Evolutionary conservation across 2,888 invertebrate genomes (phyloP), one percentile per base, ranked within the genome.

Genomic region (Pseudococcus jackbeardsleyi): DNA sequence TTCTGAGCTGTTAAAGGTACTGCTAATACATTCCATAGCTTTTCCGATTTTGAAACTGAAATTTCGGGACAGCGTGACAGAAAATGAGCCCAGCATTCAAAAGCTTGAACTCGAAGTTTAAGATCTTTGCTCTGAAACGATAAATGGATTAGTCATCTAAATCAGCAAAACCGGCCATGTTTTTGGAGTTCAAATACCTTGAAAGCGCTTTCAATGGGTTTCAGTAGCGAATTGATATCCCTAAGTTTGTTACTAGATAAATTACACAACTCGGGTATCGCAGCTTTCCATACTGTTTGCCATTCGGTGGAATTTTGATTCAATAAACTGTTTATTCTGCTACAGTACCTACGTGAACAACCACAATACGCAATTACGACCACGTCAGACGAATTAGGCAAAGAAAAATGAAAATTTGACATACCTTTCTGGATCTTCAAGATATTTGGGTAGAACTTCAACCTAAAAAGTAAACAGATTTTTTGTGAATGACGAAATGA

Each of bases 1-100:
- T 88, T 88, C 26, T 79, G 77, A 1, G 88, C 88, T 33, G 5
- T 8, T 19, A 88, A 39, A 82, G 88, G 88, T n/a, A 88, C 50
- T 11, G 82, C n/a, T 54, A 88, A 11, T 17, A 88, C 82, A 48
- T 82, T 82, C 50, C 77, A 54, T 19, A 88, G 17, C 42, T 88
- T 88, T n/a, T 88, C 88, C 5, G 42, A 42, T 8, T 5, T 6
- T 8, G 79, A 88, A 54, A 48, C 88, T 1, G 8, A 8, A 2
- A 50, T 17, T 22, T n/a, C 33, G 2, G 82, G 82, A 54, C 77
- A 50, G 19, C 19, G 22, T 1, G 48, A 15, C 7, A 88, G 82
- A 39, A 88, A 88, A 82, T 48, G 79, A 12, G 77, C 54, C 88
- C 88, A 88, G 33, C 88, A 88, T 42, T 82, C 88, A 22, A 88